These are phyloP conservation scores for Hystrix brachyura DNA, from an alignment of 2,113 vertebrate species.

Conservation along the genomic window DNA sequence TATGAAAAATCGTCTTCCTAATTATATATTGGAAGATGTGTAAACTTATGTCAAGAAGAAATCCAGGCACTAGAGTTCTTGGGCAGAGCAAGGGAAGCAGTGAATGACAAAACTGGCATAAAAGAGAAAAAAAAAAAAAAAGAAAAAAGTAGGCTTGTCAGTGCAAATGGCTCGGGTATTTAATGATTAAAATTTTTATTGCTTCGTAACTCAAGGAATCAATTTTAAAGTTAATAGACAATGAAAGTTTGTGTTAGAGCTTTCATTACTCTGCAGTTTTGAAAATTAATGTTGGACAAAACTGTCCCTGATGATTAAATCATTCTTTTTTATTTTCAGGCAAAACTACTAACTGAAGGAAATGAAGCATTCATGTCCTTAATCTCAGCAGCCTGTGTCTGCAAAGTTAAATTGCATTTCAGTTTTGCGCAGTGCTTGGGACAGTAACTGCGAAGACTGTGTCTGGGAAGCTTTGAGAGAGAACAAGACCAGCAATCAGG, in stretches of 20 bases:
- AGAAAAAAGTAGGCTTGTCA: neutral
- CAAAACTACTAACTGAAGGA: neutral
- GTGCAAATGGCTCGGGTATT: neutral
- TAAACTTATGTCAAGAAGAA: neutral
- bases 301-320: neutral
- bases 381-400: neutral
- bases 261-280: neutral
- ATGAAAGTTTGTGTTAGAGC: neutral
- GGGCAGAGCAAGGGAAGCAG: neutral
- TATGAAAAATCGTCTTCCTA: neutral
- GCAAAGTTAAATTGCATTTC: neutral
- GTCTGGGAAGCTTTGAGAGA: neutral
- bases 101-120: neutral
- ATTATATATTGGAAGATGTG: neutral
- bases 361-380: neutral
- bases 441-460: neutral
- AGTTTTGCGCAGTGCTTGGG: neutral
- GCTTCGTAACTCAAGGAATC: neutral
- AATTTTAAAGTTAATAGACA: slow-evolving; percentile 11
- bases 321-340: neutral
- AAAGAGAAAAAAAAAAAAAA: neutral
- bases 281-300: slow-evolving; percentile 12
- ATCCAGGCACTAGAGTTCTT: neutral
- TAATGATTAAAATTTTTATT: neutral
- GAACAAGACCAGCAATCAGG: neutral